These are phyloP conservation scores for Stichopus horrens DNA, from an alignment of 53 echinoderm and acorn worm genomes.

Conservation along the genomic window DNA sequence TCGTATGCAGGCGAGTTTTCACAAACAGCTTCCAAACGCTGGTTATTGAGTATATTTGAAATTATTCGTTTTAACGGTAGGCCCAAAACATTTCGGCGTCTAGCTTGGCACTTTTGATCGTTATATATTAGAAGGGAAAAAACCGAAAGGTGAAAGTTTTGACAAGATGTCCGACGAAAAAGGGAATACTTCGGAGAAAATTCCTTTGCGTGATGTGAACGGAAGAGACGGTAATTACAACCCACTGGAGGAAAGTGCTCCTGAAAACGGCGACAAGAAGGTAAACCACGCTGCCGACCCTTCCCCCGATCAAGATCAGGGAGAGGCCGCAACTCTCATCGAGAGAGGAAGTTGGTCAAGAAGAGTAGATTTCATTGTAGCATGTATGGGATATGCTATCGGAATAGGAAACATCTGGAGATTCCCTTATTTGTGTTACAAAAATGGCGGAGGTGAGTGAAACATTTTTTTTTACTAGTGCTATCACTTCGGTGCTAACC, in stretches of 20 bases:
- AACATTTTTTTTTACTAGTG: no score
- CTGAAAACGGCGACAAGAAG: slow-evolving; percentile 40
- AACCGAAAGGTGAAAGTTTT: neutral
- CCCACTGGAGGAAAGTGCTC: slow-evolving; percentile 14
- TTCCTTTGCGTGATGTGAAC: slow-evolving; percentile 34
- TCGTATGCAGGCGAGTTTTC: neutral
- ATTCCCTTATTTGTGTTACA: slow-evolving; percentile 43
- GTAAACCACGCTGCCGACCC: neutral
- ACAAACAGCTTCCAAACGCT: neutral
- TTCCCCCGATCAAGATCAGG: neutral
- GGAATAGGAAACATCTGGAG: slow-evolving; percentile 32
- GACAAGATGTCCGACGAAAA: slow-evolving; percentile 35
- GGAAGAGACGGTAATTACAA: slow-evolving; percentile 40
- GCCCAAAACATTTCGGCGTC: no score
- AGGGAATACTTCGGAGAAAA: slow-evolving; percentile 22
- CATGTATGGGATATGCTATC: slow-evolving; percentile 43
- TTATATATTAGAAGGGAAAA: neutral
- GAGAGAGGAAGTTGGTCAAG: slow-evolving; percentile 10
- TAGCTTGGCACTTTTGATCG: no score
- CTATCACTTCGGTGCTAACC: no score
- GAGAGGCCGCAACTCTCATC: neutral
- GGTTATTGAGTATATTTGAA: no score
- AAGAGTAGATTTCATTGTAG: slow-evolving; percentile 20
- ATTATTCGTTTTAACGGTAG: no score
- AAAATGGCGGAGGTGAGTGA: slow-evolving; percentile 42